Evolutionary conservation across 2,888 invertebrate genomes (phyloP).

Genomic region (Chymomyza procnemis): DNA sequence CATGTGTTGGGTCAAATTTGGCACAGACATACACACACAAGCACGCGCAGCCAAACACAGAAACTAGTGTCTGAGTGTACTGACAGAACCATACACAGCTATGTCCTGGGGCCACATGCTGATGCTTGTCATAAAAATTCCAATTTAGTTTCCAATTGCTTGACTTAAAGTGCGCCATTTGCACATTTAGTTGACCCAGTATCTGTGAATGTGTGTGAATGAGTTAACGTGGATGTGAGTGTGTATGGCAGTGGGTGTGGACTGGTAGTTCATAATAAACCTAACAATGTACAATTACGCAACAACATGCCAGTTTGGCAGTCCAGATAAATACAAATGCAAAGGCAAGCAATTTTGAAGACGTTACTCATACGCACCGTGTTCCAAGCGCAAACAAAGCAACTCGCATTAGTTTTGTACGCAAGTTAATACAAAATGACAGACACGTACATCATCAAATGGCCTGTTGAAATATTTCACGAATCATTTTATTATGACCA

Average conservation of each 20-base stretch:
- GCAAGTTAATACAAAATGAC: conserved; percentile 57
- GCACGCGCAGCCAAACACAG: conserved; percentile 13
- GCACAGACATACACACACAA: conserved; percentile 35
- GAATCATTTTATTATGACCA: conserved; percentile 65
- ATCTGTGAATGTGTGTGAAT: background rate
- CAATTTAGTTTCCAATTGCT: conserved; percentile 72
- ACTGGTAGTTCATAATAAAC: conserved; percentile 65
- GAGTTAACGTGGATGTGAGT: conserved; percentile 8
- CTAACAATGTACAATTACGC: conserved; percentile 72
- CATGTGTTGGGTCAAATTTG: conserved; percentile 3
- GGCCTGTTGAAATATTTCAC: conserved; percentile 59
- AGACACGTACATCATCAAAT: conserved; percentile 58
- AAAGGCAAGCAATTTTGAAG: conserved; percentile 61
- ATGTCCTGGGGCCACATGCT: background rate
- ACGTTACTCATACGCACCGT: conserved; percentile 63
- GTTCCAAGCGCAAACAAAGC: background rate
- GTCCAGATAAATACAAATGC: conserved; percentile 48
- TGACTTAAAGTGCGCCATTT: conserved; percentile 72
- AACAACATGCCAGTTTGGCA: conserved; percentile 60
- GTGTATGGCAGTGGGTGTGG: conserved; percentile 12
- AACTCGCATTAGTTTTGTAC: background rate
- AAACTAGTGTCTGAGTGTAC: background rate
- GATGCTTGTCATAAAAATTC: conserved; percentile 71
- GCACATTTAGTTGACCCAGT: conserved; percentile 44
- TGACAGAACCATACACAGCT: background rate